phyloP scores from a whole-genome alignment of 2,113 vertebrate genomes.

The Nematolebias whitei region DNA sequence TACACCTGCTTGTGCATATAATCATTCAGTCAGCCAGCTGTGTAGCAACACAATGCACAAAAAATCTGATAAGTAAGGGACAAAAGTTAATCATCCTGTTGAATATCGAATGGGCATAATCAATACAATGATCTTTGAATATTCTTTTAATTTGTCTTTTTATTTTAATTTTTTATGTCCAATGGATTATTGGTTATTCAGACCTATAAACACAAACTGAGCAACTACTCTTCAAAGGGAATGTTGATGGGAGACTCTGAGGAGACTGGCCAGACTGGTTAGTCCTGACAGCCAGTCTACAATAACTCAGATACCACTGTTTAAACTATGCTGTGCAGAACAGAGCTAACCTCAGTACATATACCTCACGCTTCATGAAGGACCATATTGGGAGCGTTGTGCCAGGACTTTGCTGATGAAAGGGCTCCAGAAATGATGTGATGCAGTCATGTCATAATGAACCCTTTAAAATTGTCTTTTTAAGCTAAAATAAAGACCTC shows the following conservation, averaged over 20 bases:
- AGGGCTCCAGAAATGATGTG: not conserved
- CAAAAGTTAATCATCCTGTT: too few species aligned
- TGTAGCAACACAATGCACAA: not conserved
- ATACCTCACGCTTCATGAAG: too few species aligned
- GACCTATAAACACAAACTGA: not conserved
- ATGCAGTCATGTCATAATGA: not conserved
- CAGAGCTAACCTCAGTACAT: not conserved
- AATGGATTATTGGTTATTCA: not conserved
- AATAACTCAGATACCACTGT: not conserved
- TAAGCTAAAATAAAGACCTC: not conserved
- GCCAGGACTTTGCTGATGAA: not conserved
- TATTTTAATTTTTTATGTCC: too few species aligned
- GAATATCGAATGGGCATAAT: too few species aligned
- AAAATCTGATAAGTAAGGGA: not conserved
- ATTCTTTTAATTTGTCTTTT: too few species aligned
- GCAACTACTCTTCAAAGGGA: not conserved
- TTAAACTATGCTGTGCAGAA: not conserved
- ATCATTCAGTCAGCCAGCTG: slow-evolving; percentile 2
- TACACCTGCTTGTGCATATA: slow-evolving; percentile 8
- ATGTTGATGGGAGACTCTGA: not conserved
- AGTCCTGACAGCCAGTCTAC: not conserved
- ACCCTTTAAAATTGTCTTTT: not conserved
- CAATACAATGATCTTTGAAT: too few species aligned
- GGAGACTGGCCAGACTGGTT: not conserved
- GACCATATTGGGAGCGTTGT: not conserved